These are phyloP conservation scores for Circaetus cinerascens DNA, from an alignment of 2,113 vertebrate genomes.

Conservation along the genomic window DNA sequence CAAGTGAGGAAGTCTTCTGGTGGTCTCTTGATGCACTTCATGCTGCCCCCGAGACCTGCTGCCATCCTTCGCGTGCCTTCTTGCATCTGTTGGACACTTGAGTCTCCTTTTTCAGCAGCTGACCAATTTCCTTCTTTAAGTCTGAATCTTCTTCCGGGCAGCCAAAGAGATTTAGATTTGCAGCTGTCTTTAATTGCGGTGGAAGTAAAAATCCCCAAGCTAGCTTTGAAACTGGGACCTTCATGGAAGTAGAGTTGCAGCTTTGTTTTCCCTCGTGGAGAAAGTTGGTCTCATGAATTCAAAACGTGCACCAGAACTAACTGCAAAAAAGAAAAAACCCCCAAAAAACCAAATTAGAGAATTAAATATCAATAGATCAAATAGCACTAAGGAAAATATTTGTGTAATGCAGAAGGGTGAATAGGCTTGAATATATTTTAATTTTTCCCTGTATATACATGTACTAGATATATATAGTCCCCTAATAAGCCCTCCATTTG, in stretches of 20 bases:
- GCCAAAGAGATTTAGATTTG: background rate
- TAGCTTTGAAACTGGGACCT: background rate
- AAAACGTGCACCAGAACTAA: background rate
- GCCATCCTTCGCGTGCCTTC: background rate
- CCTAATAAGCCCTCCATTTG: background rate
- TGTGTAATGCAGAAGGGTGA: background rate
- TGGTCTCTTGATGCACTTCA: background rate
- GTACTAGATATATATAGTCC: background rate
- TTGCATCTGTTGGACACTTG: background rate
- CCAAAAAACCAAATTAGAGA: background rate
- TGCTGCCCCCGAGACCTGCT: background rate
- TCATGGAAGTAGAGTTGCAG: background rate
- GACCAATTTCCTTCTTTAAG: background rate
- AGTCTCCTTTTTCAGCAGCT: background rate
- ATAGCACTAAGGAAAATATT: background rate
- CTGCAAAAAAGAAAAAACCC: background rate
- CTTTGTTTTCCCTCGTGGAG: background rate
- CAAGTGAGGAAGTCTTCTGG: background rate
- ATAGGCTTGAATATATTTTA: background rate
- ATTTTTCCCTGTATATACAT: slow-evolving; percentile 2
- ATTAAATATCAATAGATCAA: background rate
- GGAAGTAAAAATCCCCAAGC: slow-evolving; percentile 9
- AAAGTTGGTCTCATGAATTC: background rate
- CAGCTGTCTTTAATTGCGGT: slow-evolving; percentile 20
- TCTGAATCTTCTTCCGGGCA: background rate